phyloP scores from a whole-genome alignment of 2,888 invertebrate genomes.

The Noctua janthe region DNA sequence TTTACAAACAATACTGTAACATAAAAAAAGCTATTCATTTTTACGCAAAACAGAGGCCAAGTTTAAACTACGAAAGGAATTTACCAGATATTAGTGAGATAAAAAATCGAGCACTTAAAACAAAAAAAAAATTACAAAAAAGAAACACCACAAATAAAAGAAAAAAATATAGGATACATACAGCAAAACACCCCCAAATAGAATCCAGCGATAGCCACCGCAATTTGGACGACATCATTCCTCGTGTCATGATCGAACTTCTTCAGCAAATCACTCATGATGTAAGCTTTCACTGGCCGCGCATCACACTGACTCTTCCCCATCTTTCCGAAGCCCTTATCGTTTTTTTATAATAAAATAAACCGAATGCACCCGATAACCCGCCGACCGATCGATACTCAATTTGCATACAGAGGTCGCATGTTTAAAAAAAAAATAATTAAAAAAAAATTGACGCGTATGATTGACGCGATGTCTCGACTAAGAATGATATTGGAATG shows the following conservation, averaged over 20 bases:
- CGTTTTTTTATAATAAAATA: slow-evolving; percentile 69
- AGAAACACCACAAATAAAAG: not conserved
- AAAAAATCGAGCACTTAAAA: not conserved
- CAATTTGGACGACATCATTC: slow-evolving; percentile 83
- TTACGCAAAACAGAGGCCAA: not conserved
- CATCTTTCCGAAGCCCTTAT: slow-evolving; percentile 77
- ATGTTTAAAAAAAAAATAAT: slow-evolving; percentile 69
- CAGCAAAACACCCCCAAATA: slow-evolving; percentile 85
- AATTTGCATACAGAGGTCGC: slow-evolving; percentile 76
- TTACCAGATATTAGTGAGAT: not conserved
- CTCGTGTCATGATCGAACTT: slow-evolving; percentile 83
- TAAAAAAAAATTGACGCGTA: slow-evolving; percentile 69
- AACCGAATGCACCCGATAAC: slow-evolving; percentile 84
- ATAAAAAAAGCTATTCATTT: not conserved
- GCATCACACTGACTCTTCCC: slow-evolving; percentile 85
- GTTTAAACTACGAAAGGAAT: not conserved
- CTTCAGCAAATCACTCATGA: slow-evolving; percentile 88
- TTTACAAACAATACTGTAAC: not conserved
- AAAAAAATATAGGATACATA: slow-evolving; percentile 74
- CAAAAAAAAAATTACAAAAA: slow-evolving; percentile 2
- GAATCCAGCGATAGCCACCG: slow-evolving; percentile 82
- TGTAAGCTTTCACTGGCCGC: slow-evolving; percentile 84
- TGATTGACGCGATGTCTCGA: slow-evolving; percentile 70
- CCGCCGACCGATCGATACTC: slow-evolving; percentile 77
- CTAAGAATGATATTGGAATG: slow-evolving; percentile 70